A percentile compares a stretch with the other conserved stretches of the same genome.
These are phyloP conservation scores for Parauchenoglanis punctatus DNA, from an alignment of 2,797 vertebrate genomes.

Conservation along the genomic window DNA sequence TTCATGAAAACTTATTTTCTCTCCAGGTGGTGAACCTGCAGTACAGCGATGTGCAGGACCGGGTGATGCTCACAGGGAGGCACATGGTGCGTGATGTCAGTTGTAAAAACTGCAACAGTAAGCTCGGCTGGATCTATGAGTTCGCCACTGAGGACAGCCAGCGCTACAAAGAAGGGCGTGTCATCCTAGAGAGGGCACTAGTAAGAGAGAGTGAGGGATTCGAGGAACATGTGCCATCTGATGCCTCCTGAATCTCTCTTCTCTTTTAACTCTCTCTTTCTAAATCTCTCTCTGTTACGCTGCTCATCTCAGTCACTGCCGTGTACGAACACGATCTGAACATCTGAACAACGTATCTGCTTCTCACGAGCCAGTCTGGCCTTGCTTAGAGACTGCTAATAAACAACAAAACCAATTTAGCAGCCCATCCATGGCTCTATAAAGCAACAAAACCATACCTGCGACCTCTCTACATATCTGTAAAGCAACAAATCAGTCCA, in stretches of 20 bases:
- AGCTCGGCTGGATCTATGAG: constrained; percentile 98
- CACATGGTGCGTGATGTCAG: constrained; percentile 99
- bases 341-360: constrained; percentile 31
- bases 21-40: constrained; percentile 96
- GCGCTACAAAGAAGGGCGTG: constrained; percentile 96
- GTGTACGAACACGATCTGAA: constrained; percentile 28
- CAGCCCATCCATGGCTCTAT: constrained; percentile 2
- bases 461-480: not conserved
- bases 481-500: not conserved
- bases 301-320: constrained; percentile 40
- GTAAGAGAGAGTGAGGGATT: constrained; percentile 98
- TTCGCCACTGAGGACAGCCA: constrained; percentile 98
- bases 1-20: constrained; percentile 8
- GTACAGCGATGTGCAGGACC: constrained; percentile 97
- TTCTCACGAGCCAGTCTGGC: constrained; percentile 23
- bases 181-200: constrained; percentile 94
- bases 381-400: constrained; percentile 41
- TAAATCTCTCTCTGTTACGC: constrained; percentile 2
- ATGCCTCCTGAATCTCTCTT: constrained; percentile 84
- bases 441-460: constrained; percentile 12
- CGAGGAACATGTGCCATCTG: constrained; percentile 95
- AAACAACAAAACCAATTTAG: constrained; percentile 24
- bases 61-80: constrained; percentile 96
- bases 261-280: not conserved
- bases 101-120: constrained; percentile 99